These are phyloP conservation scores for Epinephelus malabaricus DNA, from an alignment of 2,797 vertebrate genomes.

Conservation along the genomic window DNA sequence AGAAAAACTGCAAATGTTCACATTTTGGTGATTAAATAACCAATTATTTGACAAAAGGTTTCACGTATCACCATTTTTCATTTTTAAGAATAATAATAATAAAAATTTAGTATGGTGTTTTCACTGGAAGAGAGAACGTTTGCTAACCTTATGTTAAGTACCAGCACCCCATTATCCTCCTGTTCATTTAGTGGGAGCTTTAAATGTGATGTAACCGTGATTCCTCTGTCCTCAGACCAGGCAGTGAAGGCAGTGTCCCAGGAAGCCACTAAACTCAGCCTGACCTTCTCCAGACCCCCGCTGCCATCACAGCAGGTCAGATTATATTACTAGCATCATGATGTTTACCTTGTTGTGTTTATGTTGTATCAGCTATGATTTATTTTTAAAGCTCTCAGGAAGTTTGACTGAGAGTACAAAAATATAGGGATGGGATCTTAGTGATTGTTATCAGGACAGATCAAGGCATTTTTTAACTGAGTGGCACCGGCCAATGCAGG, in stretches of 20 bases:
- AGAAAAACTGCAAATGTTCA: too few species aligned
- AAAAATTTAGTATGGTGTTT: too few species aligned
- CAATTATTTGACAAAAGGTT: too few species aligned
- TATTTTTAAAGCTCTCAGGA: not conserved
- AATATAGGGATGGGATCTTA: too few species aligned
- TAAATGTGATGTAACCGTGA: not conserved
- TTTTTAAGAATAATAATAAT: too few species aligned
- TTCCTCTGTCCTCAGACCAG: conserved; percentile 81
- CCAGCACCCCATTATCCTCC: not conserved
- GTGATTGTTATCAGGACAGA: too few species aligned
- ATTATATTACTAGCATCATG: not conserved
- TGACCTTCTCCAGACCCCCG: conserved; percentile 88
- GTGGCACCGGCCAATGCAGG: too few species aligned
- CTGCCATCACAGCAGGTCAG: conserved; percentile 88
- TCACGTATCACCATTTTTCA: too few species aligned
- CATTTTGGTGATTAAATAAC: too few species aligned
- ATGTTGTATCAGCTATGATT: not conserved
- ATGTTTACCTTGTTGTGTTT: not conserved
- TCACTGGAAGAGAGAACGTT: not conserved
- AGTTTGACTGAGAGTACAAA: too few species aligned
- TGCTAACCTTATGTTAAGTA: not conserved
- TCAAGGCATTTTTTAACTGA: too few species aligned
- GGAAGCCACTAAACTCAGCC: conserved; percentile 92
- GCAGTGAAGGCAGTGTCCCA: conserved; percentile 87
- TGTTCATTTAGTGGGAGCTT: not conserved